Evolutionary conservation across 2,797 vertebrate species (phyloP).

Genomic region (Acanthopagrus latus): DNA sequence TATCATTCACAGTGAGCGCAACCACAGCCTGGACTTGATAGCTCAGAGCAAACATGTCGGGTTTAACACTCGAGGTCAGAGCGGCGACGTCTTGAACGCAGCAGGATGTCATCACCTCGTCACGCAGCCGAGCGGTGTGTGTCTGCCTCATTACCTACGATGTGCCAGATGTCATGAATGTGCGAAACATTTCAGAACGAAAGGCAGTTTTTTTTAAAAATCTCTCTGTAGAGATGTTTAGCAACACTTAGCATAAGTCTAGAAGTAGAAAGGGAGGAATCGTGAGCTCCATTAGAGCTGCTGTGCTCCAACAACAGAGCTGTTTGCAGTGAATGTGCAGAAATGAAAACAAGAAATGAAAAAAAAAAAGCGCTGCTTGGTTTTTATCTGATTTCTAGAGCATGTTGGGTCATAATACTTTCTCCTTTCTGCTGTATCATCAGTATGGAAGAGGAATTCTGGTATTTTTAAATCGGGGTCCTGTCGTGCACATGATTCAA

Average conservation of each 20-base stretch:
- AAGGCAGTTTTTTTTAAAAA: not conserved
- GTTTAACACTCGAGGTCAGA: conserved; percentile 46
- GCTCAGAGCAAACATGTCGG: conserved; percentile 36
- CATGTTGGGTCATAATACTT: no score
- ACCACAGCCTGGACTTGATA: conserved; percentile 1
- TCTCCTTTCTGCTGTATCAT: no score
- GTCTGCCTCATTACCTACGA: conserved; percentile 25
- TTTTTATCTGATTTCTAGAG: no score
- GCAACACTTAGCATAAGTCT: not conserved
- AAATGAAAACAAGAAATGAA: not conserved
- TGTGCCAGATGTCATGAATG: conserved; percentile 16
- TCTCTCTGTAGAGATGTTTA: not conserved
- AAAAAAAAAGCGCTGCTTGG: not conserved
- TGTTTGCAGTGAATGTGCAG: not conserved
- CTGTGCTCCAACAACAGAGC: not conserved
- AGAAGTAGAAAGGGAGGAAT: not conserved
- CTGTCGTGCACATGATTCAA: no score
- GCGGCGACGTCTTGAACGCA: conserved; percentile 42
- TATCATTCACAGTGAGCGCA: conserved; percentile 41
- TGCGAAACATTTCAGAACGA: not conserved
- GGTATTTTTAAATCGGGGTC: no score
- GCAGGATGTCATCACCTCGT: conserved; percentile 30
- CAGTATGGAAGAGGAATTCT: no score
- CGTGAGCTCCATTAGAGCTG: no score
- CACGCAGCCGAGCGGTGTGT: conserved; percentile 24